Conservation (phyloP, 2,888 invertebrate genomes). For the Platerodrilus igneus region DNA sequence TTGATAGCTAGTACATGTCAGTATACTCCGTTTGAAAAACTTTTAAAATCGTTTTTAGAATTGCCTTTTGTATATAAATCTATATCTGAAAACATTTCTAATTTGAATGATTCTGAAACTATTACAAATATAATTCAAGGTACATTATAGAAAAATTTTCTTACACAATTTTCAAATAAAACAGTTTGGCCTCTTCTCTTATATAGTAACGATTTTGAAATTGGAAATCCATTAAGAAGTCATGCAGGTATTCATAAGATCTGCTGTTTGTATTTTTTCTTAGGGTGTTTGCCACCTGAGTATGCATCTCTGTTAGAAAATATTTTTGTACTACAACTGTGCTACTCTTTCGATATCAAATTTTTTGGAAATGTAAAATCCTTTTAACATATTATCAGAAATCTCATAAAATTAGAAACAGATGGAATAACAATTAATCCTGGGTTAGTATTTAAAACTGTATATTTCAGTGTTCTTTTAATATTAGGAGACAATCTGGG, state of each 20-base stretch:
- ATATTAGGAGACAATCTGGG: constrained; percentile 7
- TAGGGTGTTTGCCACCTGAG: constrained; percentile 8
- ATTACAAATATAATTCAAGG: background rate
- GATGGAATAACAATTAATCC: constrained; percentile 2
- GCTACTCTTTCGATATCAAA: constrained; percentile 3
- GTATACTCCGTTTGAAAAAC: constrained; percentile 2
- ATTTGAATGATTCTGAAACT: background rate
- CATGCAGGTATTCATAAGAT: constrained; percentile 7
- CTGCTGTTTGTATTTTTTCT: constrained; percentile 5
- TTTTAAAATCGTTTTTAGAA: constrained; percentile 10
- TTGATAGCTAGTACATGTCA: background rate
- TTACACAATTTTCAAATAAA: background rate
- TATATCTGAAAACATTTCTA: constrained; percentile 1
- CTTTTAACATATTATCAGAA: no score
- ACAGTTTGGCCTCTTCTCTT: background rate
- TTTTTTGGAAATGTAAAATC: constrained; percentile 4
- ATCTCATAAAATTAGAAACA: constrained; percentile 5
- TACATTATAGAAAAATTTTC: constrained; percentile 1
- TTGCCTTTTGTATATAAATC: constrained; percentile 5
- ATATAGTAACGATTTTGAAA: constrained; percentile 3
- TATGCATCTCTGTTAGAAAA: constrained; percentile 6
- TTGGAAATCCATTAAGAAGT: background rate
- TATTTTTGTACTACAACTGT: constrained; percentile 8
- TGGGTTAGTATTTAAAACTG: background rate
- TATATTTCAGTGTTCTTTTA: background rate